Evolutionary conservation across 2,797 vertebrate genomes (phyloP).

Genomic region (Schizopygopsis malacanthus): DNA sequence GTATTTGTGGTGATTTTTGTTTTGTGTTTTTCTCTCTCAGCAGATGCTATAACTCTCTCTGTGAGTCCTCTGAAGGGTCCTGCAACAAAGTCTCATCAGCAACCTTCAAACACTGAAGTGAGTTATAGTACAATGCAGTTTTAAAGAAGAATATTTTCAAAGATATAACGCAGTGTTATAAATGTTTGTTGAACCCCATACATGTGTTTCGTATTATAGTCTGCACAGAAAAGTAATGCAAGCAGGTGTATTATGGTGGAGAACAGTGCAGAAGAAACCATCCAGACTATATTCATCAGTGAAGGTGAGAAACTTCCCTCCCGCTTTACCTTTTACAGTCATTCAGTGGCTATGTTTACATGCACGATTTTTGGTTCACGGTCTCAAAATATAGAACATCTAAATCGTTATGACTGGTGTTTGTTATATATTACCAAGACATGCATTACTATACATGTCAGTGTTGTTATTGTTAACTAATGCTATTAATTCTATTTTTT

Average conservation of each 20-base stretch:
- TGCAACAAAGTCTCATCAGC: background rate
- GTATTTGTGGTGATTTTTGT: background rate
- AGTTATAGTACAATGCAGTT: background rate
- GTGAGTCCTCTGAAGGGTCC: background rate
- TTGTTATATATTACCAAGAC: background rate
- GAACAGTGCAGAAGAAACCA: slow-evolving; percentile 8
- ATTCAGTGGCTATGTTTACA: background rate
- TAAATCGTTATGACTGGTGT: background rate
- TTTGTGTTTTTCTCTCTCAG: background rate
- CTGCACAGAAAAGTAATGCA: background rate
- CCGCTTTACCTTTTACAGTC: background rate
- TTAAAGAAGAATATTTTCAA: background rate
- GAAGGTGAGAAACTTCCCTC: background rate
- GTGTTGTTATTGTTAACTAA: slow-evolving; percentile 2
- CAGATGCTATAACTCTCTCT: background rate
- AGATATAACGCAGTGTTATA: no score
- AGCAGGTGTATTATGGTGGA: background rate
- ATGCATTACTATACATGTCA: background rate
- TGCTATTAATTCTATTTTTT: background rate
- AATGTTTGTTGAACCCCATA: background rate
- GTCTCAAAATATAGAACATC: background rate
- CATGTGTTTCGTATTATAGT: background rate
- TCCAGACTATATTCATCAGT: background rate
- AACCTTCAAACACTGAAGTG: background rate
- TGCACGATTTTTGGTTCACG: no score